Conservation (phyloP, 2,797 vertebrate genomes). For the Hoplostethus mediterraneus region DNA sequence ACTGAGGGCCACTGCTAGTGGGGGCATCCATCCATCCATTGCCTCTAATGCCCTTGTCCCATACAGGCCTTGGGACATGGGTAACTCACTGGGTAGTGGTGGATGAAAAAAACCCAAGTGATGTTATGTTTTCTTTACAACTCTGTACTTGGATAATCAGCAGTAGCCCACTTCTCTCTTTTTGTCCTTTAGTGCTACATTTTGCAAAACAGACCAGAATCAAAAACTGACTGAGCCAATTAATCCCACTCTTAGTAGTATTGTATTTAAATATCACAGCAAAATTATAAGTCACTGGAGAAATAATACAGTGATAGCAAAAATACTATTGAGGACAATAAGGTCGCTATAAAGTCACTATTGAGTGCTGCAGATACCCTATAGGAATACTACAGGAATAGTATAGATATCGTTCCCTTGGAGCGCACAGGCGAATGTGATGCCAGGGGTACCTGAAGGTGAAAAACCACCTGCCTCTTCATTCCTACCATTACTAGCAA, state of each 20-base stretch:
- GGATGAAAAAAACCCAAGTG: constrained; percentile 49
- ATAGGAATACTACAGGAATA: background rate
- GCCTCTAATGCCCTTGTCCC: constrained; percentile 71
- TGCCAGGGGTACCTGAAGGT: constrained; percentile 64
- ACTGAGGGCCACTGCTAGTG: background rate
- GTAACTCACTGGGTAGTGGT: constrained; percentile 51
- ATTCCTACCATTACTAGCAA: constrained; percentile 4
- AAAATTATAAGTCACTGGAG: no score
- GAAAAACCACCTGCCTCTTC: constrained; percentile 59
- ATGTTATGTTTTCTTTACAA: constrained; percentile 14
- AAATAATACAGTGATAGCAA: no score
- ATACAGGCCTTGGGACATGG: constrained; percentile 44
- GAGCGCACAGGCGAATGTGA: background rate
- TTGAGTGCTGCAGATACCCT: no score
- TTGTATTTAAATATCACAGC: no score
- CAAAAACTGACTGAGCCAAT: background rate
- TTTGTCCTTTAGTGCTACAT: background rate
- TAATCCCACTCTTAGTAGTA: no score
- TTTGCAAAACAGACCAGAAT: background rate
- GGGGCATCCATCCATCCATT: constrained; percentile 49
- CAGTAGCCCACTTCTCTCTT: background rate
- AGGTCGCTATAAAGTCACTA: no score
- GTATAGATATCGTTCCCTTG: no score
- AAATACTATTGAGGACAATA: no score
- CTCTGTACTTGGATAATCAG: background rate